Conservation (phyloP, 2,113 vertebrate species). For the Misgurnus anguillicaudatus region DNA sequence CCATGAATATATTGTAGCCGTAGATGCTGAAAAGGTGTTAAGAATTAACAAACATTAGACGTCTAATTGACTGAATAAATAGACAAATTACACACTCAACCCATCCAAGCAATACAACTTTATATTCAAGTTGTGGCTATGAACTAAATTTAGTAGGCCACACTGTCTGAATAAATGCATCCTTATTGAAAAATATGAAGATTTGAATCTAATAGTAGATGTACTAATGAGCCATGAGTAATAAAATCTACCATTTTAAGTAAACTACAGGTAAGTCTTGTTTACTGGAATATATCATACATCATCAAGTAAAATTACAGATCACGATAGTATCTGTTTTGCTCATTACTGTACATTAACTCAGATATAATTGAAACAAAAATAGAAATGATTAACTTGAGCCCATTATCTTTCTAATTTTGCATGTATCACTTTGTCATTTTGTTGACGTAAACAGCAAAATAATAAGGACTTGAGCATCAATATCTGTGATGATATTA, state of each 20-base stretch:
- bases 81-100: not conserved
- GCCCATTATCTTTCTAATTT: not conserved
- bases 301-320: no score
- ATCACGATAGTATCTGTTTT: not conserved
- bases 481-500: slow-evolving; percentile 26
- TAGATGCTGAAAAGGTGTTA: no score
- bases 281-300: no score
- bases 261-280: not conserved
- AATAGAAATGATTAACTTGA: not conserved
- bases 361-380: no score
- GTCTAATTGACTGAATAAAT: no score
- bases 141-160: not conserved
- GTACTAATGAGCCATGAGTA: not conserved
- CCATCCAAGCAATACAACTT: not conserved
- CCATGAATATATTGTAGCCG: no score
- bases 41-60: no score
- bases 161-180: slow-evolving; percentile 7
- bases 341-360: not conserved
- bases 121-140: not conserved
- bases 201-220: not conserved
- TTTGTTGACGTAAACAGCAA: slow-evolving; percentile 26
- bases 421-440: not conserved
- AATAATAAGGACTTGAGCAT: not conserved
- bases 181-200: not conserved
- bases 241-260: not conserved